These are phyloP conservation scores for Thermophis baileyi DNA, from an alignment of 2,113 vertebrate genomes.

Conservation along the genomic window DNA sequence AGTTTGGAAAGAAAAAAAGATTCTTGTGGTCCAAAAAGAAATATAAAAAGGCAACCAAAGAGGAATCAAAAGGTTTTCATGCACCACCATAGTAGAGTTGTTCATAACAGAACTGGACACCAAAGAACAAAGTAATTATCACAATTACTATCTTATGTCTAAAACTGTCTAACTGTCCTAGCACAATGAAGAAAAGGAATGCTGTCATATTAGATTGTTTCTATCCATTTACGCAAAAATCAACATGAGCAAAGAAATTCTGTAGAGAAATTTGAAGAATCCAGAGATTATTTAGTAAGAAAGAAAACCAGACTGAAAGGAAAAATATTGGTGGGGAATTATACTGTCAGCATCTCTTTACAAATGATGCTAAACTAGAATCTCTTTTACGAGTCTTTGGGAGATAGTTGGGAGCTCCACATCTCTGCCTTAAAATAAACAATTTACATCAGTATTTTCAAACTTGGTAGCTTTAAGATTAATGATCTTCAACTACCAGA, in stretches of 20 bases:
- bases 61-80: not conserved
- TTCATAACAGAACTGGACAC: not conserved
- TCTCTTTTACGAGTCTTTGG: not conserved
- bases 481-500: not conserved
- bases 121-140: not conserved
- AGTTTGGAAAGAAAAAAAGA: not conserved
- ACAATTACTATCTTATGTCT: slow-evolving; percentile 3
- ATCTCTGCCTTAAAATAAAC: not conserved
- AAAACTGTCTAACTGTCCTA: not conserved
- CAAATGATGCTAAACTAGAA: not conserved
- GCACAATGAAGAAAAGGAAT: not conserved
- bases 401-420: not conserved
- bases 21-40: not conserved
- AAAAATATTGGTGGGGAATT: not conserved
- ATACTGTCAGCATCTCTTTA: not conserved
- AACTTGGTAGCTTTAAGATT: not conserved
- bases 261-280: not conserved
- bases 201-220: not conserved
- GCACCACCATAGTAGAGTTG: not conserved
- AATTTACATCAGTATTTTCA: not conserved
- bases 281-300: not conserved
- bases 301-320: not conserved
- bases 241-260: not conserved
- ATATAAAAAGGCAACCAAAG: not conserved
- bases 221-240: not conserved